Conservation (phyloP, 2,113 vertebrate species). For the Cygnus buccinator region DNA sequence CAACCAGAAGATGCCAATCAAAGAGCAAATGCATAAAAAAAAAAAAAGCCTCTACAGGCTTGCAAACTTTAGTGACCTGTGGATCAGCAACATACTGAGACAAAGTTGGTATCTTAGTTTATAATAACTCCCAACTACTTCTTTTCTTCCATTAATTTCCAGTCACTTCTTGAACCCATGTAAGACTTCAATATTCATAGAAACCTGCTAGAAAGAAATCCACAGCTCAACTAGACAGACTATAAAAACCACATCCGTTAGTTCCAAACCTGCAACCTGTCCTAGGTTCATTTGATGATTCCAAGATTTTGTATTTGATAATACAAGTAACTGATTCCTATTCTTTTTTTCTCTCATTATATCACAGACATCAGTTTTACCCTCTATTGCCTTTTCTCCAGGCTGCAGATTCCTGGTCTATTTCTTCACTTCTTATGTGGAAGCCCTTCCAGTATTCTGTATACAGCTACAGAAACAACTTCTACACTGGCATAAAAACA, state of each 20-base stretch:
- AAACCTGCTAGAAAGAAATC: neutral
- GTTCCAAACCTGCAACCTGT: neutral
- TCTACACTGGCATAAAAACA: neutral
- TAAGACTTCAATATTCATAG: neutral
- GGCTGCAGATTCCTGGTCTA: neutral
- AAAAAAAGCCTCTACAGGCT: neutral
- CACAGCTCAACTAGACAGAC: neutral
- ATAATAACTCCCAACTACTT: neutral
- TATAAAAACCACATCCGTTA: neutral
- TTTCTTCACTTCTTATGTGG: neutral
- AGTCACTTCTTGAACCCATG: neutral
- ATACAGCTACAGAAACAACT: neutral
- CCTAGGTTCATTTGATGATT: neutral
- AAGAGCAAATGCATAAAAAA: neutral
- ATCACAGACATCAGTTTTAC: accelerated
- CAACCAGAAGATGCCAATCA: neutral
- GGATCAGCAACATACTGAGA: neutral
- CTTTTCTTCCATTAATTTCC: neutral
- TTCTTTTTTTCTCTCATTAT: neutral
- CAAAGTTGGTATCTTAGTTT: neutral
- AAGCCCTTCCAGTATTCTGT: neutral
- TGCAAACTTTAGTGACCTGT: neutral
- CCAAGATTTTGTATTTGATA: neutral
- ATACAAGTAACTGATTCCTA: neutral
- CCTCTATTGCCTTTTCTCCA: neutral